Conservation (phyloP, 2,888 invertebrate genomes). For the Lydus trimaculatus region DNA sequence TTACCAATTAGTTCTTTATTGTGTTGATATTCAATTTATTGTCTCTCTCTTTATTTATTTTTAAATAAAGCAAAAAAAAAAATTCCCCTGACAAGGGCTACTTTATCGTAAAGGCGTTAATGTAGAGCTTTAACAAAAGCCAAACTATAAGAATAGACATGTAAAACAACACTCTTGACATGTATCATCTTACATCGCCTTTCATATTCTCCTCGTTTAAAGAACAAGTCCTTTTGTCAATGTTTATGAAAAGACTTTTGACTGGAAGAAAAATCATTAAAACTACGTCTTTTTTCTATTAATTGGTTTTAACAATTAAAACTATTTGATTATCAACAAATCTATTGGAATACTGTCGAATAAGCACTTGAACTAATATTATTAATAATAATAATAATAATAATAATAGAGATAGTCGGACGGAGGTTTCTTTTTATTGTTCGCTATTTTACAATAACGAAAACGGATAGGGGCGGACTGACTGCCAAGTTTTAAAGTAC, state of each 20-base stretch:
- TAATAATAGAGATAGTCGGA: neutral
- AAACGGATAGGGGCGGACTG: constrained; percentile 2
- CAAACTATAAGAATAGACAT: neutral
- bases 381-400: neutral
- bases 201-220: neutral
- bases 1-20: neutral
- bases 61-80: too few species aligned
- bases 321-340: neutral
- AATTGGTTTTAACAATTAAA: neutral
- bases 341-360: too few species aligned
- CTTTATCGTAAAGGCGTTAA: neutral
- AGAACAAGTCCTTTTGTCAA: neutral
- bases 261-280: neutral
- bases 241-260: neutral
- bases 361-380: neutral
- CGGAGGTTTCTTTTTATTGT: neutral
- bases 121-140: neutral
- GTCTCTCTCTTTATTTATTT: too few species aligned
- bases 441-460: neutral
- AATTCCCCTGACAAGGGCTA: neutral
- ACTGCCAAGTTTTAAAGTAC: neutral
- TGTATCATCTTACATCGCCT: neutral
- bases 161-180: constrained; percentile 1
- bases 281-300: too few species aligned
- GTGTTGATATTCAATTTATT: neutral